Evolutionary conservation across 2,888 invertebrate genomes (phyloP).

Genomic region (Cynaeus angustus): DNA sequence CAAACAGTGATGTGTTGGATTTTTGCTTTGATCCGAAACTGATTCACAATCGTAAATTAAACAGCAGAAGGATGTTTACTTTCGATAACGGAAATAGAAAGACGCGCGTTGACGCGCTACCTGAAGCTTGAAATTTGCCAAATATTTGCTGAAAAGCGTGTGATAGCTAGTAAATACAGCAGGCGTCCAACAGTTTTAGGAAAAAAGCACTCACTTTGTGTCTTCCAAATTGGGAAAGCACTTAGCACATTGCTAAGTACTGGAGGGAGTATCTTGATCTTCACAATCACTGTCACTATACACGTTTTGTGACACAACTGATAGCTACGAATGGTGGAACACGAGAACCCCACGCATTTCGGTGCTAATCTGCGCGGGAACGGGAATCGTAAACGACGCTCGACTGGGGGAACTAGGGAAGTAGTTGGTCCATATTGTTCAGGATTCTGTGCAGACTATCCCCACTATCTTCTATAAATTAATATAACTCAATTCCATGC

Average conservation of each 20-base stretch:
- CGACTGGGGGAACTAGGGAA: slow-evolving; percentile 39
- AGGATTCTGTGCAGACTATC: slow-evolving; percentile 38
- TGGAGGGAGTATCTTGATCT: slow-evolving; percentile 1
- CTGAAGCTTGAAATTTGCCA: slow-evolving; percentile 3
- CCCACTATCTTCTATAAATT: slow-evolving; percentile 35
- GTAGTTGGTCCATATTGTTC: slow-evolving; percentile 45
- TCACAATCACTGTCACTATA: slow-evolving; percentile 14
- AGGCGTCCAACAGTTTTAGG: no score
- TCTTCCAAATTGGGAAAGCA: background rate
- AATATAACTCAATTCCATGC: slow-evolving; percentile 30
- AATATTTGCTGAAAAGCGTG: slow-evolving; percentile 16
- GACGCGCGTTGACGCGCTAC: slow-evolving; percentile 21
- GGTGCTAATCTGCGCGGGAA: slow-evolving; percentile 47
- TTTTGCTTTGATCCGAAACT: slow-evolving; percentile 2
- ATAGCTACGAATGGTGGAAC: slow-evolving; percentile 13
- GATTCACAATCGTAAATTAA: slow-evolving; percentile 29
- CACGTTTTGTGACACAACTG: slow-evolving; percentile 22
- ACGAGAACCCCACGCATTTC: slow-evolving; percentile 24
- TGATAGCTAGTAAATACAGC: no score
- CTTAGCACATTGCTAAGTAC: background rate
- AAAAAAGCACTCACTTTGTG: slow-evolving; percentile 12
- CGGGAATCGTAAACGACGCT: slow-evolving; percentile 32
- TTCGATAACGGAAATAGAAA: slow-evolving; percentile 37
- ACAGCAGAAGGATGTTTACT: slow-evolving; percentile 41
- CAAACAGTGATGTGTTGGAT: background rate